Evolutionary conservation across 2,797 vertebrate species (phyloP).

Genomic region (Rousettus madagascariensis): DNA sequence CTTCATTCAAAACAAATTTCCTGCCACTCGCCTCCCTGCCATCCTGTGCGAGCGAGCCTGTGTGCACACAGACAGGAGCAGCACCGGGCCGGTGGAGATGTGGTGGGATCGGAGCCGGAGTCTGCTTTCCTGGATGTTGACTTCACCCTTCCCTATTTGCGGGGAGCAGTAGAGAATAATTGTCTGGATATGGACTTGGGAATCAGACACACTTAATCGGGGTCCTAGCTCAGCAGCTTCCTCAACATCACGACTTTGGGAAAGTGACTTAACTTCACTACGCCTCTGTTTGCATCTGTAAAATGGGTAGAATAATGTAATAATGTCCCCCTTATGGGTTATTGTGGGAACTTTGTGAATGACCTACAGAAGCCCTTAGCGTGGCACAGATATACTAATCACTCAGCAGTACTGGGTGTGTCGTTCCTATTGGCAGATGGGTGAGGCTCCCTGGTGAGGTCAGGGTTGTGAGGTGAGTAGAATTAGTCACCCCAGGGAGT

Average conservation of each 20-base stretch:
- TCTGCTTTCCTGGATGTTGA: too few relatives aligned
- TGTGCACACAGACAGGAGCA: background rate
- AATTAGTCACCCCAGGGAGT: background rate
- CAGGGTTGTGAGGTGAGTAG: background rate
- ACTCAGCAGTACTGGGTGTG: background rate
- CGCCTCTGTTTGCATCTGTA: background rate
- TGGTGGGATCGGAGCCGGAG: background rate
- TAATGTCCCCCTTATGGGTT: background rate
- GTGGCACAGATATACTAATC: background rate
- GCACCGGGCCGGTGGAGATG: accelerated
- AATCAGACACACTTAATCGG: background rate
- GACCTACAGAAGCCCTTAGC: background rate
- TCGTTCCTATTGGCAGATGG: background rate
- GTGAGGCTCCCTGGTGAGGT: background rate
- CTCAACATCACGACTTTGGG: accelerated
- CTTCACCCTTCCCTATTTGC: accelerated
- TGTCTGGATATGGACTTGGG: accelerated
- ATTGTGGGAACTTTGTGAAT: background rate
- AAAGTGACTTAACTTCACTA: background rate
- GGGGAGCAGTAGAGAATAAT: background rate
- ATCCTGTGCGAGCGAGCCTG: background rate
- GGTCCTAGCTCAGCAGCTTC: background rate
- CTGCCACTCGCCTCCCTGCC: background rate
- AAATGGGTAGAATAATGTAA: background rate
- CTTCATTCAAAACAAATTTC: background rate